Evolutionary conservation across 1,140 invertebrate genomes (phyloP).

Genomic region (Drosophila hydei): DNA sequence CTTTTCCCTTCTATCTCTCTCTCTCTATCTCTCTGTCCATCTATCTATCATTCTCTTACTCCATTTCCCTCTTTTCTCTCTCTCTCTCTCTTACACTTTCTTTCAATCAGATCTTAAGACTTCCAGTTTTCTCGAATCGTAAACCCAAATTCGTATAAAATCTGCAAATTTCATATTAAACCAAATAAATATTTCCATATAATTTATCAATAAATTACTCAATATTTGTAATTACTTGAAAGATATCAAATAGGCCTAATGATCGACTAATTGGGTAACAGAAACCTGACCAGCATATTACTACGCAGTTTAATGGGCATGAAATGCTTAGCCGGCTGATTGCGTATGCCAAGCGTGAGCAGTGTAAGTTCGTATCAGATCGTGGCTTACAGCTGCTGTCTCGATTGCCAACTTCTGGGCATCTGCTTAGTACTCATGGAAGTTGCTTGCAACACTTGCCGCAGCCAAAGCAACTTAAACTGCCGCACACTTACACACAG

Average conservation of each 20-base stretch:
- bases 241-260: slow-evolving; percentile 1
- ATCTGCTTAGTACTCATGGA: slow-evolving; percentile 1
- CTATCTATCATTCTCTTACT: too few relatives aligned
- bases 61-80: too few relatives aligned
- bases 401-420: slow-evolving; percentile 12
- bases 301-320: not conserved
- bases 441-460: slow-evolving; percentile 34
- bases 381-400: slow-evolving; percentile 9
- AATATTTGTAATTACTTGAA: not conserved
- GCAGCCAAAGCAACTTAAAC: slow-evolving; percentile 54
- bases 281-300: not conserved
- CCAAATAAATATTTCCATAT: too few relatives aligned
- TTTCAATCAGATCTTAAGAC: too few relatives aligned
- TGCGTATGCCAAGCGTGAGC: not conserved
- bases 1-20: too few relatives aligned
- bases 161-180: too few relatives aligned
- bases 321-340: slow-evolving; percentile 13
- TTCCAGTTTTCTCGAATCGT: too few relatives aligned
- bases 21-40: too few relatives aligned
- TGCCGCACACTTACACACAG: slow-evolving; percentile 27
- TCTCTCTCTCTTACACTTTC: too few relatives aligned
- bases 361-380: not conserved
- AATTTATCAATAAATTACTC: not conserved
- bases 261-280: not conserved
- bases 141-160: too few relatives aligned